These are phyloP conservation scores for Ormyrus labotus DNA, from an alignment of 2,888 invertebrate genomes.

Conservation along the genomic window DNA sequence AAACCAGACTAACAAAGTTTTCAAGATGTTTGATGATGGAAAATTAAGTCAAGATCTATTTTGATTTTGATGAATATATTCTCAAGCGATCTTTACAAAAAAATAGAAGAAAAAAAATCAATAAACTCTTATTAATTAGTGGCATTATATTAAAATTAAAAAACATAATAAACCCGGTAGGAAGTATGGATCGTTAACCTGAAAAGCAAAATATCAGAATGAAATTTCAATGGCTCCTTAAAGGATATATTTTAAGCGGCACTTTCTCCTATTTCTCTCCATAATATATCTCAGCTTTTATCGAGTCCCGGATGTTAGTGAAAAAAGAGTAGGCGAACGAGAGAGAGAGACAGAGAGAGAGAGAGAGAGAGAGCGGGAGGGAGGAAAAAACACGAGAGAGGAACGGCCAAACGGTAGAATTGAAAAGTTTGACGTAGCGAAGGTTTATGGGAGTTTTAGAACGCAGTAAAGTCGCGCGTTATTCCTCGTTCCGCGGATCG, in stretches of 20 bases:
- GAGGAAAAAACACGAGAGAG: constrained; percentile 22
- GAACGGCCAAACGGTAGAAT: constrained; percentile 65
- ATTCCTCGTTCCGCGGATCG: constrained; percentile 69
- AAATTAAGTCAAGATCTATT: no score
- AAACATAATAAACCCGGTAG: no score
- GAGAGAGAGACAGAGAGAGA: constrained; percentile 15
- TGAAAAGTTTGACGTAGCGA: constrained; percentile 72
- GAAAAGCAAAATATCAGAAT: neutral
- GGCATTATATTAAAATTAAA: no score
- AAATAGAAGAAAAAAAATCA: no score
- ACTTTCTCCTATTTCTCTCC: constrained; percentile 30
- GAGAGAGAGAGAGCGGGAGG: constrained; percentile 12
- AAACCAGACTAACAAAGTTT: no score
- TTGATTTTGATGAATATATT: no score
- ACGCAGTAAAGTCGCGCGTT: constrained; percentile 72
- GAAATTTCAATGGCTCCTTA: neutral
- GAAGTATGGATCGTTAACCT: no score
- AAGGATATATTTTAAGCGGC: constrained; percentile 24
- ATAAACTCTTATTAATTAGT: no score
- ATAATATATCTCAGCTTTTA: constrained; percentile 36
- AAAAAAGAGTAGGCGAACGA: neutral
- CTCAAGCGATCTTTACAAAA: no score
- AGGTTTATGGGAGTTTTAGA: constrained; percentile 73
- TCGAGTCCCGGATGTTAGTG: constrained; percentile 30
- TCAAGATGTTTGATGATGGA: no score